Evolutionary conservation across 2,888 invertebrate species (phyloP).

Genomic region (Archips xylosteana): DNA sequence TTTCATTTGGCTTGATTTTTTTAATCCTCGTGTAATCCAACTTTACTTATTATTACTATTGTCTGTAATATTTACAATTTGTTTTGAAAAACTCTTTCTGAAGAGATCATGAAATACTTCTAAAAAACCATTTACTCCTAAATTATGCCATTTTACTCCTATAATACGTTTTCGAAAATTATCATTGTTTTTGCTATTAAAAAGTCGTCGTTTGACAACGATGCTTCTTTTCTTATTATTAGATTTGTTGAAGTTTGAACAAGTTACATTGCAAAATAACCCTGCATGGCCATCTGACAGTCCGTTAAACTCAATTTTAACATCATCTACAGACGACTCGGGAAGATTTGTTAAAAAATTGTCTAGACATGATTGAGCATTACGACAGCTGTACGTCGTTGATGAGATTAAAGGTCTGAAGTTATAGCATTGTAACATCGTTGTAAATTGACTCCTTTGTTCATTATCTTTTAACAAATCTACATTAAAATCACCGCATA

Average conservation of each 20-base stretch:
- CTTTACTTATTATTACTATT: too few species aligned
- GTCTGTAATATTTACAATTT: background rate
- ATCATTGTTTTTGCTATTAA: background rate
- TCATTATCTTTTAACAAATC: background rate
- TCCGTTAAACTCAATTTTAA: background rate
- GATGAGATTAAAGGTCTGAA: background rate
- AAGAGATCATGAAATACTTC: background rate
- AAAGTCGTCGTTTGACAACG: background rate
- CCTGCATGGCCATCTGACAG: background rate
- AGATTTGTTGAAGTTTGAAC: background rate
- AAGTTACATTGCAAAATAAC: background rate
- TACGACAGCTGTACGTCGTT: background rate
- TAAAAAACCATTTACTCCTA: background rate
- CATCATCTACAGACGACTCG: background rate
- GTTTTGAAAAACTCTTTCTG: background rate
- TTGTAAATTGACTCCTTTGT: background rate
- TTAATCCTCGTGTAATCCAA: too few species aligned
- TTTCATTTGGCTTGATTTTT: too few species aligned
- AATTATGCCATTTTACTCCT: background rate
- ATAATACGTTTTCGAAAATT: background rate
- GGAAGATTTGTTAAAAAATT: background rate
- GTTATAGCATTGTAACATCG: background rate
- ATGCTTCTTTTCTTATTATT: background rate
- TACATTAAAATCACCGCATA: constrained; percentile 12
- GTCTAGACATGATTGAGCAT: background rate